Evolutionary conservation across 2,888 invertebrate species (phyloP), one percentile per base, ranked within the genome.

Genomic region (Ormia ochracea): DNA sequence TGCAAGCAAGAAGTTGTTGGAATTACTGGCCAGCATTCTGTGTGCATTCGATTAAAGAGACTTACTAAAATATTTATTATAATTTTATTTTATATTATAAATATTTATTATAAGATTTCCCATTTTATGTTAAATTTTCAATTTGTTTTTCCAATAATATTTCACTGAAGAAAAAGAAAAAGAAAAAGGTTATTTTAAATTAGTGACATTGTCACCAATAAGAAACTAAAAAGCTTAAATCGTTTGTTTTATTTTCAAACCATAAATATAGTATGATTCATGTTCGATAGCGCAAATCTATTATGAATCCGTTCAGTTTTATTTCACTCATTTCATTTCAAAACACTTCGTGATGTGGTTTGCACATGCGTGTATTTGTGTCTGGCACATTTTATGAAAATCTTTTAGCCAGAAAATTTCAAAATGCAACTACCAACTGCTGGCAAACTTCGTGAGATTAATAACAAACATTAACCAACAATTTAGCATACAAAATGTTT

Each of bases 391-490:
- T 68, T 66, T 68, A 17, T 41, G 14, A 68, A 59, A 77, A 70
- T 5, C 31, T n/a, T 12, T n/a, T 45, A 12, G 31, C 12, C 43
- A 56, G 23, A 43, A 14, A 56, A 23, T 58, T 26, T 5, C 4
- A 52, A 72, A 58, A 78, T 61, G 43, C 41, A 56, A 69, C 66
- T 54, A 72, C 50, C 69, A 63, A 65, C 43, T 54, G n/a, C n/a
- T n/a, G n/a, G n/a, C n/a, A 41, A 59, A 75, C 59, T 70, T 75
- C 79, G 74, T 79, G 79, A 70, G 79, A 79, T 79, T 75, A 75
- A 63, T 73, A 66, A 56, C 19, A 73, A 38, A 77, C 52, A 72
- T 59, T 59, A 43, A 26, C 2, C 21, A n/a, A 26, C 38, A 38
- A 65, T 41, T 78, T 36, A 17, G 9, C 61, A 31, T 50, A 61